A percentile compares a stretch with the other conserved stretches of the same genome.
Conservation (phyloP, 30 jellyfish, hydroid and myxozoan genomes). For the Cassiopea andromeda region DNA sequence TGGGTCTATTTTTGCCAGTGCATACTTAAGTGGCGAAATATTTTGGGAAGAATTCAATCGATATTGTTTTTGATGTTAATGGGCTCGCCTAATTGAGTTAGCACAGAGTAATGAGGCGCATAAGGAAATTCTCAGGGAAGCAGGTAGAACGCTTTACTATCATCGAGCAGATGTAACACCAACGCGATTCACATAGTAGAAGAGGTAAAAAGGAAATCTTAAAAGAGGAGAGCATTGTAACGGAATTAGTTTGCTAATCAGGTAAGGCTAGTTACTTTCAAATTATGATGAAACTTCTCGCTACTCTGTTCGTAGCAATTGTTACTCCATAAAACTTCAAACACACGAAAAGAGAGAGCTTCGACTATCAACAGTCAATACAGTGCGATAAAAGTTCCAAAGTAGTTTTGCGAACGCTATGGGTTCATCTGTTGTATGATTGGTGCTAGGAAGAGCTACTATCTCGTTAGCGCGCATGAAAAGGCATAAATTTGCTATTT, state of each 20-base stretch:
- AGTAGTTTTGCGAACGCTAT: too few species aligned
- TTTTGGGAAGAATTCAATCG: slow-evolving; percentile 30
- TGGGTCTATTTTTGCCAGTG: not conserved
- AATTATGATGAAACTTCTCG: not conserved
- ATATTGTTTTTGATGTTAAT: slow-evolving; percentile 35
- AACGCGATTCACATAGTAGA: not conserved
- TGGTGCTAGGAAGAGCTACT: too few species aligned
- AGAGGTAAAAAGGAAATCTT: not conserved
- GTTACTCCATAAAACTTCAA: not conserved
- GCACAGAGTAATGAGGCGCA: slow-evolving; percentile 21
- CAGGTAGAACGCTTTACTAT: slow-evolving; percentile 24
- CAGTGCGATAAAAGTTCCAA: too few species aligned
- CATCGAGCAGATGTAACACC: not conserved
- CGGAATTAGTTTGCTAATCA: not conserved
- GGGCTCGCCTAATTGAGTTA: slow-evolving; percentile 29
- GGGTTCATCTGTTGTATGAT: too few species aligned
- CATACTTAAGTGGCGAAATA: not conserved
- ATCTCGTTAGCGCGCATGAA: too few species aligned
- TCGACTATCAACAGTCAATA: too few species aligned
- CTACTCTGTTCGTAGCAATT: not conserved
- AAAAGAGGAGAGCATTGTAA: not conserved
- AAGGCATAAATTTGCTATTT: too few species aligned
- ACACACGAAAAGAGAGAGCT: too few species aligned
- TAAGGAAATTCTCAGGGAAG: slow-evolving; percentile 61
- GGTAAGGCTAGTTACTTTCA: not conserved